A percentile compares a stretch with the other conserved stretches of the same genome.
Conservation (phyloP, 2,888 invertebrate genomes). For the Torymus auratus region DNA sequence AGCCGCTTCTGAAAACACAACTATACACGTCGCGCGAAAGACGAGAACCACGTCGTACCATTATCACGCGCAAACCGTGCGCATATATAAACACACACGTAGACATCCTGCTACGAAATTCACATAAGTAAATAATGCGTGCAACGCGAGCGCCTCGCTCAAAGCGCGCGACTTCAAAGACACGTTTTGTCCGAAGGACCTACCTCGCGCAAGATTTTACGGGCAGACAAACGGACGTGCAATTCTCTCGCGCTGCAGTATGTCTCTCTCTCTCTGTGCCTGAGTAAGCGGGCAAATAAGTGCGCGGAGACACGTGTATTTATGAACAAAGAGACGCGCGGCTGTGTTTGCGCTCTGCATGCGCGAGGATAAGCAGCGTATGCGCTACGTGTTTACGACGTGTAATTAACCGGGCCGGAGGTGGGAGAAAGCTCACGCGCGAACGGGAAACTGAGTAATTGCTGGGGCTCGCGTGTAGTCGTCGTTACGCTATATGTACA, state of each 20-base stretch:
- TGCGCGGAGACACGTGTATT: neutral
- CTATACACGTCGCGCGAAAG: neutral
- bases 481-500: too few relatives aligned
- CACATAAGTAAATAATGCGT: slow-evolving; percentile 34
- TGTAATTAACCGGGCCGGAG: slow-evolving; percentile 24
- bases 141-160: neutral
- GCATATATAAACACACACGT: too few relatives aligned
- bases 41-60: neutral
- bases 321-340: neutral
- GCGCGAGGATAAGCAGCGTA: neutral
- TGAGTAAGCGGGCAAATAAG: too few relatives aligned
- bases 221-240: too few relatives aligned
- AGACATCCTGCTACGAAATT: too few relatives aligned
- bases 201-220: too few relatives aligned
- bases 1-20: slow-evolving; percentile 23
- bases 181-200: too few relatives aligned
- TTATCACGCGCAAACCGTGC: slow-evolving; percentile 39
- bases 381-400: slow-evolving; percentile 21
- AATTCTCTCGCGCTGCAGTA: too few relatives aligned
- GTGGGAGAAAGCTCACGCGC: too few relatives aligned
- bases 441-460: slow-evolving; percentile 19
- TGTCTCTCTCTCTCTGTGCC: neutral
- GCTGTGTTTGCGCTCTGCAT: slow-evolving; percentile 5
- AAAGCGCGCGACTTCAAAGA: too few relatives aligned
- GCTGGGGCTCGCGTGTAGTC: neutral